Evolutionary conservation across 2,888 invertebrate species (phyloP), one percentile per base, ranked within the genome.

Genomic region (Cryptocephalus moraei): DNA sequence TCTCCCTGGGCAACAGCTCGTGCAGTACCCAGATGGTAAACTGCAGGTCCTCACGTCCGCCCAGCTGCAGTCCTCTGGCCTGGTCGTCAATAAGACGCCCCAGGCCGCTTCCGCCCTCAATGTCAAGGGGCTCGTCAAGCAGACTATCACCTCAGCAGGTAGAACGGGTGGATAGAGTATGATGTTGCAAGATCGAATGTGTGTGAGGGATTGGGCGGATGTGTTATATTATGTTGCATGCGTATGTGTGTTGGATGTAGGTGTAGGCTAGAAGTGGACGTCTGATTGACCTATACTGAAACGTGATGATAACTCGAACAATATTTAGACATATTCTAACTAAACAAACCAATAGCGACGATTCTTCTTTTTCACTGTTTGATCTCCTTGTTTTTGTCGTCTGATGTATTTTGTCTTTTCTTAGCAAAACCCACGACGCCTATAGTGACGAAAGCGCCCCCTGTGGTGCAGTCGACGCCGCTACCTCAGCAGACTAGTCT

Each of bases 1-100:
- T 8, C 78, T 91, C 69, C 89, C 92, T 41, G 94, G 93, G 45
- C 95, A 95, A 65, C 93, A 94, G 64, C 73, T 95, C 47, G 84
- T 94, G 39, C 90, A 93, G 67, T 85, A 92, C 79, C 86, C 93
- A 0, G 94, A 95, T 68, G 95, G 95, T 0, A 91, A 91, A 66
- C 73, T 94, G 22, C 93, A 94, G 65, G 84, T 94, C 12, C 76
- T 88, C 33, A 84, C 80, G 66, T 78, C 82, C 9, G 77, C 78
- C 8, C 82, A 82, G 62, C 57, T 66, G 44, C 62, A 63, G 49
- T 68, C 75, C n/a, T 68, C 74, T 45, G 61, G 69, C 69, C 40
- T 70, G 63, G 57, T 63, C 66, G 34, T 10, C 10, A 13, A 12
- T 40, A 56, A 63, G 44, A 49, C 66, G 49, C 63, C 58, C 53